phyloP scores from a whole-genome alignment of 1,140 invertebrate species.

The Pentalonia nigronervosa region DNA sequence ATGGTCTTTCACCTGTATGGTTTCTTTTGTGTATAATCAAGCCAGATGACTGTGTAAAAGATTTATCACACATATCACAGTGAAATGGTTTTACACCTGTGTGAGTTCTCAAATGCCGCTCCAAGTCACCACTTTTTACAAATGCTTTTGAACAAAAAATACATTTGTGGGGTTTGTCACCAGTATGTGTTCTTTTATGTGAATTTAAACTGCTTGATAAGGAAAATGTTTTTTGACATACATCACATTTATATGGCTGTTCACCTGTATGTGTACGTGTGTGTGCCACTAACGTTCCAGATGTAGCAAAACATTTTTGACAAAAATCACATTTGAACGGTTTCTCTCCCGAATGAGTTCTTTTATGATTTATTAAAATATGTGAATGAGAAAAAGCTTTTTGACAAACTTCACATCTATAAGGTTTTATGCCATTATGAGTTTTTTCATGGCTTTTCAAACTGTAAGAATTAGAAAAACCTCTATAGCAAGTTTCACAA shows the following conservation, averaged over 20 bases:
- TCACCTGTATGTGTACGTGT: constrained; percentile 58
- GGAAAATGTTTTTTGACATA: constrained; percentile 72
- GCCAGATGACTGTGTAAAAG: constrained; percentile 70
- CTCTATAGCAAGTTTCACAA: constrained; percentile 53
- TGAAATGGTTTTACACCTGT: constrained; percentile 77
- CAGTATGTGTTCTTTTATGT: constrained; percentile 61
- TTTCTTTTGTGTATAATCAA: constrained; percentile 80
- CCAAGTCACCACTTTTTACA: constrained; percentile 68
- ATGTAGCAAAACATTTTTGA: constrained; percentile 63
- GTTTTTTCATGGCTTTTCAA: constrained; percentile 61
- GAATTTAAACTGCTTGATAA: constrained; percentile 63
- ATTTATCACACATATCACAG: constrained; percentile 77
- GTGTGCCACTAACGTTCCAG: constrained; percentile 59
- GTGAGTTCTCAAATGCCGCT: constrained; percentile 74
- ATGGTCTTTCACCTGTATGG: constrained; percentile 70
- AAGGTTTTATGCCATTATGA: constrained; percentile 65
- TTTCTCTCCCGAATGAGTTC: constrained; percentile 81
- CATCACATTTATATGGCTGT: constrained; percentile 72
- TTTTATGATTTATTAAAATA: constrained; percentile 70
- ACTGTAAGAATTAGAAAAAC: constrained; percentile 52
- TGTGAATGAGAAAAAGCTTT: constrained; percentile 67
- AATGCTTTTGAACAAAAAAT: constrained; percentile 70
- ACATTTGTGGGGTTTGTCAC: constrained; percentile 61
- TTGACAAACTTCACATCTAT: constrained; percentile 66
- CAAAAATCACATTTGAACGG: constrained; percentile 78